Evolutionary conservation across 2,797 vertebrate genomes (phyloP), one percentile per base, ranked within the genome.

Genomic region (Hypotaenidia philippensis): DNA sequence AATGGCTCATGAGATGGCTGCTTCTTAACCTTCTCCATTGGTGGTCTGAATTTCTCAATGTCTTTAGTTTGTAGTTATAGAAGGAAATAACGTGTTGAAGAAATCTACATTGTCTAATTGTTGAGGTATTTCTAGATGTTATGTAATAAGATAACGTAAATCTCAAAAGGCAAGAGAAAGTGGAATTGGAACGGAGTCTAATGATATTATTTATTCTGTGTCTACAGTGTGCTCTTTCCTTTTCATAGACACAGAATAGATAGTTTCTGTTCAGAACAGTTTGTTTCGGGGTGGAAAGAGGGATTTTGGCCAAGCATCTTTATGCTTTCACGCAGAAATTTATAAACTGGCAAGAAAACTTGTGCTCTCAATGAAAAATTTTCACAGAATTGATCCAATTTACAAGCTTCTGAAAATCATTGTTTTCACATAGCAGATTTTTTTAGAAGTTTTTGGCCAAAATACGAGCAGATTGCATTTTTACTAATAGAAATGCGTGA

Each of bases 181-280:
- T 71, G 32, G 63, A 89, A 71, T 61, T 31, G 32, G 21, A 68
- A 22, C 50, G 22, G 45, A 78, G 59, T 93, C 32, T 84, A 40
- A n/a, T 75, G 61, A 47, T 85, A 65, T 29, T 88, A 71, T 84
- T 80, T 94, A 64, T 89, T 93, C 87, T 49, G 27, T 66, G 59
- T 92, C 87, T 94, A 22, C n/a, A 83, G 26, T 14, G 21, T 94
- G 57, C 87, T 71, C 14, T 68, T 91, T 89, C 72, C 56, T 91
- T 89, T 92, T 91, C 85, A 69, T 40, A 77, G 93, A 93, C 92
- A 86, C 76, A 75, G 84, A 83, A 68, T 84, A 93, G 87, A 74
- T 89, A 50, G 61, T 94, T 94, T 86, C 87, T 94, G 82, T 94
- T 94, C 85, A 78, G 95, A 94, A 94, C 95, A 95, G 94, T 95